These are phyloP conservation scores for Leptonema lineaticorne DNA, from an alignment of 1,140 invertebrate genomes.

Conservation along the genomic window DNA sequence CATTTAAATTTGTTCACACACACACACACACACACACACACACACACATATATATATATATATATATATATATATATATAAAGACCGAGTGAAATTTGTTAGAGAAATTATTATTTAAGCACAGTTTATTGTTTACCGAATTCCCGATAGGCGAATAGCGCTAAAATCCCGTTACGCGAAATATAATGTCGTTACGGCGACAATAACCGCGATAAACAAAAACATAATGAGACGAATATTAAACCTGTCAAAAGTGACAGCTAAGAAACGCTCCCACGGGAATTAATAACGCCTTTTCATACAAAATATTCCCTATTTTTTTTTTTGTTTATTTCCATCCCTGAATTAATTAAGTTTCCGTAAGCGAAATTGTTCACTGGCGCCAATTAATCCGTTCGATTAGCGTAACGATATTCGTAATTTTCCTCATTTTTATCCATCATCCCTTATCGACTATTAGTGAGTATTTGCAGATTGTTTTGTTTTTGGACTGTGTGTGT, in stretches of 20 bases:
- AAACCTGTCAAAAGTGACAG: conserved; percentile 5
- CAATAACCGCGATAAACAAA: conserved; percentile 2
- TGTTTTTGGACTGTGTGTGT: background rate
- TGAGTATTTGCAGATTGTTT: too few species aligned
- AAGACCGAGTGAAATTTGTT: too few species aligned
- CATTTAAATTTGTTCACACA: too few species aligned
- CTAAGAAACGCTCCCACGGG: background rate
- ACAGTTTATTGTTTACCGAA: conserved; percentile 2
- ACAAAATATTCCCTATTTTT: too few species aligned
- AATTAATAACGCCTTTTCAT: background rate
- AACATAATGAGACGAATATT: conserved; percentile 13
- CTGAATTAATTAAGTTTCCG: too few species aligned
- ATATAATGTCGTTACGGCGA: background rate
- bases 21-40: too few species aligned
- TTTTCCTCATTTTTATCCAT: background rate
- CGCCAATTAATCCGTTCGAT: background rate
- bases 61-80: too few species aligned
- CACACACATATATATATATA: too few species aligned
- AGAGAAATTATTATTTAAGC: conserved; percentile 11
- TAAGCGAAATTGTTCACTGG: too few species aligned
- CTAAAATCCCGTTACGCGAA: background rate
- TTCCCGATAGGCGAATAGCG: conserved; percentile 3
- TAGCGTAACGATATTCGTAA: background rate
- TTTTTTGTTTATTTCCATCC: too few species aligned
- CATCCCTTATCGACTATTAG: too few species aligned